Evolutionary conservation across 2,113 vertebrate genomes (phyloP).

Genomic region (mouse (Mus musculus)): DNA sequence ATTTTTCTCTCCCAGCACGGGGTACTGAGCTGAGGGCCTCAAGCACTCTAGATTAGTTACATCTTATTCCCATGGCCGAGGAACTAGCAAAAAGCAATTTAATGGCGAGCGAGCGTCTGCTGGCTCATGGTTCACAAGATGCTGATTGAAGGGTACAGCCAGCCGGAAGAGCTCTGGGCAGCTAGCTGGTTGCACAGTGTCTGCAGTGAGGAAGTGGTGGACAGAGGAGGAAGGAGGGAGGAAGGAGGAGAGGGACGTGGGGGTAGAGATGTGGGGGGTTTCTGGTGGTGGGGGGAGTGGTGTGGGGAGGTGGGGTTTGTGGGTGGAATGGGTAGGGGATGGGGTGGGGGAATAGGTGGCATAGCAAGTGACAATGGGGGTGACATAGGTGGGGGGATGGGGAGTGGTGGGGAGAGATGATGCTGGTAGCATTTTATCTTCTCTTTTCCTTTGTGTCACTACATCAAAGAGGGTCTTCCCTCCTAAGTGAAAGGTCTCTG

Average conservation of each 20-base stretch:
- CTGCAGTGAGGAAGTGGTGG: not conserved
- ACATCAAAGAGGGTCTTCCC: not conserved
- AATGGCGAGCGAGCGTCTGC: not conserved
- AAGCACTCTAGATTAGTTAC: not conserved
- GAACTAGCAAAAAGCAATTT: not conserved
- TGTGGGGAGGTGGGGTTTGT: no score
- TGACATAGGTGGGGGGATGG: not conserved
- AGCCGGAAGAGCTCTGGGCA: not conserved
- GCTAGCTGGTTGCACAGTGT: not conserved
- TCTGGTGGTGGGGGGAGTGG: no score
- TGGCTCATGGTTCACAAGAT: not conserved
- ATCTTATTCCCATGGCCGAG: not conserved
- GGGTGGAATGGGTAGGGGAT: no score
- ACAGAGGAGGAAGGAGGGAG: not conserved
- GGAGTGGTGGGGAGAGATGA: not conserved
- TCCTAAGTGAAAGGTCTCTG: not conserved
- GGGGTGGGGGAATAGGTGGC: no score
- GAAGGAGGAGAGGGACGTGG: not conserved
- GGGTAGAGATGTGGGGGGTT: no score
- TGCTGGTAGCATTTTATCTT: not conserved
- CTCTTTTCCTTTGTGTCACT: no score
- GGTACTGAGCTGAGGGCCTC: not conserved
- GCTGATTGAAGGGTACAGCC: not conserved
- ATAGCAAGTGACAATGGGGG: no score
- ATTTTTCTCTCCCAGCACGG: not conserved